Percentiles rank a stretch among this genome's conserved stretches.
Evolutionary conservation across 1,140 invertebrate genomes (phyloP).

Genomic region (Acromyrmex echinatior): DNA sequence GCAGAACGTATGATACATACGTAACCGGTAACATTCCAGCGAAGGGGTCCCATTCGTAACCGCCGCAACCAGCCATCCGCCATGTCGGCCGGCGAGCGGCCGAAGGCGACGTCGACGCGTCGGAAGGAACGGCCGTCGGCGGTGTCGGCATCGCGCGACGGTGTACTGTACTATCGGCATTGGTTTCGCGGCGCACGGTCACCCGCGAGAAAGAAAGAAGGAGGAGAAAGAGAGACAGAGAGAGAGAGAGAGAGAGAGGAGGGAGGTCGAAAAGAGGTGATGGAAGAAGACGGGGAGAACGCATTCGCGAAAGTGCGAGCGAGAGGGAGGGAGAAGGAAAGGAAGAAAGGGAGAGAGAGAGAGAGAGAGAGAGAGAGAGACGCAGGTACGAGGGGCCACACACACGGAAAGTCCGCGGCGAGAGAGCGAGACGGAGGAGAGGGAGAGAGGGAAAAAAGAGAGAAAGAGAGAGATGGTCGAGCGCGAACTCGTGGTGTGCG

Average conservation of each 20-base stretch:
- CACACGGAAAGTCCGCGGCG: conserved; percentile 29
- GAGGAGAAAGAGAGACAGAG: not conserved
- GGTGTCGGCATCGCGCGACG: conserved; percentile 77
- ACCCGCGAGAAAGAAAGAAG: not conserved
- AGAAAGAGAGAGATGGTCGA: conserved; percentile 51
- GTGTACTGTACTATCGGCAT: conserved; percentile 81
- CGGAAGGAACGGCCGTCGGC: conserved; percentile 15
- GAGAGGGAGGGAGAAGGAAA: conserved; percentile 17
- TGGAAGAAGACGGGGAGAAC: not conserved
- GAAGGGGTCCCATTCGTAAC: too few species aligned
- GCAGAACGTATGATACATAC: conserved; percentile 6
- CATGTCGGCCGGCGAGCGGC: conserved; percentile 50
- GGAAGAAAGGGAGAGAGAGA: not conserved
- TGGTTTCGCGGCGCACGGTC: conserved; percentile 70
- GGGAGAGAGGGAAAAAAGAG: conserved; percentile 43
- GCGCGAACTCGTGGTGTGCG: conserved; percentile 70
- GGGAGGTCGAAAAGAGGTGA: too few species aligned
- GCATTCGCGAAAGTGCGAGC: not conserved
- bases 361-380: conserved; percentile 13
- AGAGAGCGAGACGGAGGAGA: not conserved
- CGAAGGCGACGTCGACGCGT: conserved; percentile 5
- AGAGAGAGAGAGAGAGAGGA: not conserved
- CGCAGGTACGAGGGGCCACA: conserved; percentile 49
- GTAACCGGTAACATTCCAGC: conserved; percentile 34
- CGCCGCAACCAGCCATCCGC: not conserved